Percentiles rank a stretch among this genome's conserved stretches.
Conservation (phyloP, 2,888 invertebrate genomes). For the Pachydiplax longipennis region DNA sequence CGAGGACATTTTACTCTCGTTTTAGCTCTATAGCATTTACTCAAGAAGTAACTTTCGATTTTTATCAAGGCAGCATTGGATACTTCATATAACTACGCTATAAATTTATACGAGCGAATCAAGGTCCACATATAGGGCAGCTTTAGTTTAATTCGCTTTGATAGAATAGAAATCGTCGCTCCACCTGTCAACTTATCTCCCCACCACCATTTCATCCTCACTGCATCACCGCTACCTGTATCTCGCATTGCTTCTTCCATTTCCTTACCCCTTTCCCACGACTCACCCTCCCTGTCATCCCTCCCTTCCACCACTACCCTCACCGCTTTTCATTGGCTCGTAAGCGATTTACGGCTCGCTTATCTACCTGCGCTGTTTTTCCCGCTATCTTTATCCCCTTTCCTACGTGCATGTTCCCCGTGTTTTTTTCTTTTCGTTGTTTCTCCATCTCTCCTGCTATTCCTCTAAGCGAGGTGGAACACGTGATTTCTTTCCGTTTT, state of each 20-base stretch:
- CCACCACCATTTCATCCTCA: neutral
- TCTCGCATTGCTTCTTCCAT: no score
- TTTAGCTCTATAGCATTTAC: no score
- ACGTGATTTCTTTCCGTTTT: neutral
- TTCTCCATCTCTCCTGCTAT: neutral
- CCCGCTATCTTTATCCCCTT: neutral
- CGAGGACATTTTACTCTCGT: no score
- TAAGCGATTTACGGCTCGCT: neutral
- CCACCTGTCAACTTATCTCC: neutral
- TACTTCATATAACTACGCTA: no score
- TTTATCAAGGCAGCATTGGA: no score
- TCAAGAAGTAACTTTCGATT: no score
- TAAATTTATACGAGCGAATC: no score
- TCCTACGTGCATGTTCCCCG: neutral
- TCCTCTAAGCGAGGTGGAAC: neutral
- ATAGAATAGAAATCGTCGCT: neutral
- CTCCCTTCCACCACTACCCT: neutral
- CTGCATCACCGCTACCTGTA: neutral
- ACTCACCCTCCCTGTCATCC: neutral
- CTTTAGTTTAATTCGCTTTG: no score
- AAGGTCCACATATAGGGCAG: no score
- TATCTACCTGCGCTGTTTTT: neutral
- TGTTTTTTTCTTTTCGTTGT: neutral
- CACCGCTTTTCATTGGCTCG: neutral
- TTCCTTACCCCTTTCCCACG: no score